A percentile compares a stretch with the other conserved stretches of the same genome.
Evolutionary conservation across 2,888 invertebrate species (phyloP).

Genomic region (Cotesia congregata): DNA sequence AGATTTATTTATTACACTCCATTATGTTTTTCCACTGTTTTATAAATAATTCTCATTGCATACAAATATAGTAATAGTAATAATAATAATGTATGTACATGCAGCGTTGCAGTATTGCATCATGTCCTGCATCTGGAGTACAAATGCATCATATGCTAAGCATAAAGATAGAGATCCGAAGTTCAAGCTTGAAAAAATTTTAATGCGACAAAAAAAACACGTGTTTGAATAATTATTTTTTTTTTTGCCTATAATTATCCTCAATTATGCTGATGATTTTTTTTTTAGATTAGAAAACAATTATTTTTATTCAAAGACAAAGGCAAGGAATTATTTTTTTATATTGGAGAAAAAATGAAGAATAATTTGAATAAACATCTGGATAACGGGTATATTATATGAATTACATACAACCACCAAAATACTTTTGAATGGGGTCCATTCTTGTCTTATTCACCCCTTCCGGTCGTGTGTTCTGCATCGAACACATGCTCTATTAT

Average conservation of each 20-base stretch:
- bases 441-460: constrained; percentile 40
- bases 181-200: constrained; percentile 10
- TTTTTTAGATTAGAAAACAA: not conserved
- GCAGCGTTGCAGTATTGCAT: not conserved
- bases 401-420: constrained; percentile 37
- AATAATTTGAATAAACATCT: not conserved
- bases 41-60: not conserved
- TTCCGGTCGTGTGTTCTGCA: constrained; percentile 39
- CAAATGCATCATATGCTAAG: constrained; percentile 20
- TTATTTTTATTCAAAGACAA: not conserved
- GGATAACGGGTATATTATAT: constrained; percentile 34
- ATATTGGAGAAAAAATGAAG: not conserved
- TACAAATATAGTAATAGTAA: not conserved
- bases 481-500: constrained; percentile 46
- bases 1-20: not conserved
- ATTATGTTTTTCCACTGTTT: not conserved
- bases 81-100: not conserved
- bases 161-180: constrained; percentile 8
- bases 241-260: not conserved
- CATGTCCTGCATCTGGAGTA: constrained; percentile 23
- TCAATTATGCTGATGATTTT: not conserved
- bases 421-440: constrained; percentile 48
- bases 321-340: not conserved
- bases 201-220: not conserved
- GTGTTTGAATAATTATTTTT: not conserved